phyloP scores from a whole-genome alignment of 2,797 vertebrate species.

The Botia almorhae region DNA sequence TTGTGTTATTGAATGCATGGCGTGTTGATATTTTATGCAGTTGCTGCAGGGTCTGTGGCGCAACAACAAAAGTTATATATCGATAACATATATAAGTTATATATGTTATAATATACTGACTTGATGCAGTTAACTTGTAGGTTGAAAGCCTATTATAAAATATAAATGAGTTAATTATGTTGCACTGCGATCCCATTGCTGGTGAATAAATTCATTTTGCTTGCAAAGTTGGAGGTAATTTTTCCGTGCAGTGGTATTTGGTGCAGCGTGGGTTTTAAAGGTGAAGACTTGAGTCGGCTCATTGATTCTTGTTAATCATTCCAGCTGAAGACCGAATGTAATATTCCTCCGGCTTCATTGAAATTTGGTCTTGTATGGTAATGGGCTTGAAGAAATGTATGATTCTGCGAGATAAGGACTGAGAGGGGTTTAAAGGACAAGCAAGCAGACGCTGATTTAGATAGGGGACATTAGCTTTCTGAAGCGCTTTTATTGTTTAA shows the following conservation, averaged over 20 bases:
- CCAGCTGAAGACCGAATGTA: constrained; percentile 72
- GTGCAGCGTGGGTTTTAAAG: constrained; percentile 74
- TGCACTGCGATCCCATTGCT: constrained; percentile 66
- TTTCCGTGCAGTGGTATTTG: constrained; percentile 80
- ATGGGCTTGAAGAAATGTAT: constrained; percentile 75
- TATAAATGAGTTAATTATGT: constrained; percentile 78
- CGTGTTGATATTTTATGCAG: not conserved
- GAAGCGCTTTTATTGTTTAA: constrained; percentile 93
- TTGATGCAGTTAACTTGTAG: constrained; percentile 23
- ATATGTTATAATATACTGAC: constrained; percentile 58
- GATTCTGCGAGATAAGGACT: constrained; percentile 67
- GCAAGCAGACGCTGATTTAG: constrained; percentile 68
- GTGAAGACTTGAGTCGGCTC: constrained; percentile 78
- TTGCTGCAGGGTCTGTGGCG: not conserved
- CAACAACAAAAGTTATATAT: not conserved
- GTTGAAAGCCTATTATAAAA: constrained; percentile 70
- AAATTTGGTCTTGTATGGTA: constrained; percentile 74
- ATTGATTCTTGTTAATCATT: constrained; percentile 83
- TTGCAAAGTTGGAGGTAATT: constrained; percentile 76
- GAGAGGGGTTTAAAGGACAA: constrained; percentile 35
- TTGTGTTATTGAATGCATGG: constrained; percentile 68
- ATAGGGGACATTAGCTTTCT: constrained; percentile 64
- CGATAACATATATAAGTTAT: not conserved
- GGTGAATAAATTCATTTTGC: constrained; percentile 76
- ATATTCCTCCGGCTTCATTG: constrained; percentile 73